Evolutionary conservation across 2,888 invertebrate species (phyloP).

Genomic region (Prenolepis imparis): DNA sequence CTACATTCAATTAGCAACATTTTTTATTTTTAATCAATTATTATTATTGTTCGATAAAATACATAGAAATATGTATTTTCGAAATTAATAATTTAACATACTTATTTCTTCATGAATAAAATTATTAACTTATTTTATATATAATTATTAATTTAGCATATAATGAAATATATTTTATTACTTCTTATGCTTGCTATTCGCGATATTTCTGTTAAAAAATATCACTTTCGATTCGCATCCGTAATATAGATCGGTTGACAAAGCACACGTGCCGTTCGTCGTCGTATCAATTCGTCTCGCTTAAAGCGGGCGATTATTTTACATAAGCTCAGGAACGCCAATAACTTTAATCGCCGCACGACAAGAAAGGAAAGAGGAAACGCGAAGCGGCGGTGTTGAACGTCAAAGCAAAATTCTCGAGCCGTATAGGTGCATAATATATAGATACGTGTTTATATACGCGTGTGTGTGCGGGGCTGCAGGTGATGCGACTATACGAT

Average conservation of each 20-base stretch:
- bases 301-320: slow-evolving; percentile 32
- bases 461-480: slow-evolving; percentile 14
- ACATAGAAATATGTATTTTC: background rate
- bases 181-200: background rate
- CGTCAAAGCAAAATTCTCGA: slow-evolving; percentile 40
- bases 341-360: slow-evolving; percentile 41
- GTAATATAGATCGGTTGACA: slow-evolving; percentile 4
- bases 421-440: background rate
- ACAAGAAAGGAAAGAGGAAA: slow-evolving; percentile 44
- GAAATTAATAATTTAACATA: no score
- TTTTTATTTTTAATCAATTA: background rate
- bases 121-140: no score
- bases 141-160: background rate
- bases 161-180: background rate
- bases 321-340: slow-evolving; percentile 8
- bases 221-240: slow-evolving; percentile 25
- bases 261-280: background rate
- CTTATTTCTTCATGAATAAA: no score
- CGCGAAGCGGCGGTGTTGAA: slow-evolving; percentile 18
- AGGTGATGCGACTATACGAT: slow-evolving; percentile 50
- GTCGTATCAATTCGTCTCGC: slow-evolving; percentile 10
- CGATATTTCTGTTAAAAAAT: slow-evolving; percentile 1
- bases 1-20: background rate
- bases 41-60: background rate
- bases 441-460: no score